These are phyloP conservation scores for Sturnira hondurensis DNA, from an alignment of 2,113 vertebrate species.

Conservation along the genomic window DNA sequence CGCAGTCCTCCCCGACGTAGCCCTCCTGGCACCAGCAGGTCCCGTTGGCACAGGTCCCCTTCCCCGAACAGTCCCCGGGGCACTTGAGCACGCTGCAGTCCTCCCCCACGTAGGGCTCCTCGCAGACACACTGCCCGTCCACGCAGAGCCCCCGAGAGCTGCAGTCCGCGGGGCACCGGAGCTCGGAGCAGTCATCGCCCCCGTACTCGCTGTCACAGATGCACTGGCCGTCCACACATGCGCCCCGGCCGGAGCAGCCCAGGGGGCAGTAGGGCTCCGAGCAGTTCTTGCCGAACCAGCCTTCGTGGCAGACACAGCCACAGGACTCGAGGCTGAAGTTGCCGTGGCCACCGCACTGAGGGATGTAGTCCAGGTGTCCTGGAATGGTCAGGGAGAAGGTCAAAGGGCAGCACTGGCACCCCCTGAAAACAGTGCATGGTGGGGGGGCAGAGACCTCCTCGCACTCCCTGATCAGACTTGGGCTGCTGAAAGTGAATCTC, in stretches of 20 bases:
- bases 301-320: conserved; percentile 92
- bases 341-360: conserved; percentile 93
- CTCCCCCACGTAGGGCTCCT: conserved; percentile 90
- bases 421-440: neutral
- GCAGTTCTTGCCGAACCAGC: conserved; percentile 96
- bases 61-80: conserved; percentile 92
- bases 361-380: conserved; percentile 93
- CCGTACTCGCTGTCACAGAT: conserved; percentile 92
- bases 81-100: conserved; percentile 92
- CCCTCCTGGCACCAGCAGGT: conserved; percentile 91
- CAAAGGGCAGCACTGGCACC: conserved; percentile 35
- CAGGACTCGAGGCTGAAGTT: conserved; percentile 95
- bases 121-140: conserved; percentile 94
- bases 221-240: conserved; percentile 94
- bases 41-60: conserved; percentile 90
- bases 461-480: neutral
- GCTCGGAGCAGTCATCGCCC: conserved; percentile 93
- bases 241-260: conserved; percentile 92
- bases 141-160: conserved; percentile 92
- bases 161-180: conserved; percentile 90
- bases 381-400: conserved; percentile 61
- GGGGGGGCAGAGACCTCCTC: neutral
- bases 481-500: neutral
- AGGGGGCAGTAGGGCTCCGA: conserved; percentile 90
- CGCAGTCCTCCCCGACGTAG: conserved; percentile 91